These are phyloP conservation scores for Pituophis catenifer DNA, from an alignment of 2,113 vertebrate species.

Conservation along the genomic window DNA sequence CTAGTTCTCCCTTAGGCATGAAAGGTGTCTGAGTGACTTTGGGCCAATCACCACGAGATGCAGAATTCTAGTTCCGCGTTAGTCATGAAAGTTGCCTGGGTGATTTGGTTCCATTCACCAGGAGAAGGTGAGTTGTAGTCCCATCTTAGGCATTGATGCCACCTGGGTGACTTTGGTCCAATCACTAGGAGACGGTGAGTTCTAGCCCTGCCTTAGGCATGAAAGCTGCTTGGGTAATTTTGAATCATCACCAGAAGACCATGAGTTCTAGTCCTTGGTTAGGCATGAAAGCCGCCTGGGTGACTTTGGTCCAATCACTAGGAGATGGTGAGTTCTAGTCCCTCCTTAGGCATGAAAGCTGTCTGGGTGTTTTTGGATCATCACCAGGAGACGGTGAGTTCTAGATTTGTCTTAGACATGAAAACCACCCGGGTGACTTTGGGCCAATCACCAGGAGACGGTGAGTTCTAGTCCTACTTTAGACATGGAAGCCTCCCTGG, in stretches of 20 bases:
- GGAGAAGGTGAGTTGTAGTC: no score
- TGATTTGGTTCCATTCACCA: not conserved
- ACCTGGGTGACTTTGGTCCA: no score
- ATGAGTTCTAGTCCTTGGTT: not conserved
- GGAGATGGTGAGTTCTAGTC: not conserved
- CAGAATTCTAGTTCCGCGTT: not conserved
- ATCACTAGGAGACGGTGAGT: no score
- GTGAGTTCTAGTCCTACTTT: no score
- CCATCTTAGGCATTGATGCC: no score
- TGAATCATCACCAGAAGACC: not conserved
- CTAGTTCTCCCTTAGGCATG: not conserved
- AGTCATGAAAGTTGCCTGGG: not conserved
- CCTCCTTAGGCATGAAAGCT: rapidly evolving
- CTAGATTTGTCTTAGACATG: not conserved
- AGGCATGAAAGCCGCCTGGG: not conserved
- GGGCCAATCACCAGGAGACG: no score
- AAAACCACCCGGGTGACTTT: no score
- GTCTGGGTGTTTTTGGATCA: not conserved
- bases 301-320: not conserved
- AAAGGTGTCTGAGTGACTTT: not conserved
- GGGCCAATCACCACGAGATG: not conserved
- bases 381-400: not conserved
- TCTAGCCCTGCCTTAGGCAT: not conserved
- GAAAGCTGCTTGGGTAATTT: not conserved
- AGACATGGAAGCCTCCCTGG: no score